phyloP scores from a whole-genome alignment of 2,113 vertebrate genomes.

The Pangasianodon gigas region DNA sequence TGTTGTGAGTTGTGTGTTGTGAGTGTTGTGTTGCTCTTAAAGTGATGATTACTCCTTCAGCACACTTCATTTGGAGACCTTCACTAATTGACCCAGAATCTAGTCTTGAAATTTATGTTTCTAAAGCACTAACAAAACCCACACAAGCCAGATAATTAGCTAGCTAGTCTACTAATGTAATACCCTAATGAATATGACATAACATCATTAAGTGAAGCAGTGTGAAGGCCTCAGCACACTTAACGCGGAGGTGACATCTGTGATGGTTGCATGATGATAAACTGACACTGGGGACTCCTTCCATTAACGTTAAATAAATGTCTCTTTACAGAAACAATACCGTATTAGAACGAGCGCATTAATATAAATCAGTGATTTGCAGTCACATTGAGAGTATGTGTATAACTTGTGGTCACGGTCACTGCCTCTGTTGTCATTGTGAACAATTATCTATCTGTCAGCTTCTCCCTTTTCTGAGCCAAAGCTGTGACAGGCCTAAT shows the following conservation, averaged over 20 bases:
- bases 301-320: background rate
- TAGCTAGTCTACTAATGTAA: background rate
- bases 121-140: too few relatives aligned
- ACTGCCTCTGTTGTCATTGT: background rate
- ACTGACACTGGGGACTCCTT: background rate
- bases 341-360: background rate
- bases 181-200: too few relatives aligned
- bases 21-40: background rate
- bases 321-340: background rate
- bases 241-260: background rate
- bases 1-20: too few relatives aligned
- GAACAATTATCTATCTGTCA: background rate
- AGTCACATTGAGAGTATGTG: background rate
- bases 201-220: background rate
- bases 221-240: background rate
- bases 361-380: background rate
- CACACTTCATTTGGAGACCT: background rate
- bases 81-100: background rate
- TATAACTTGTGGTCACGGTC: background rate
- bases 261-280: background rate
- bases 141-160: background rate
- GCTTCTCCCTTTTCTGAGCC: slow-evolving; percentile 5
- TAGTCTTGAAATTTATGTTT: too few relatives aligned
- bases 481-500: slow-evolving; percentile 13
- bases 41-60: background rate